These are phyloP conservation scores for Campoplex capitator DNA, from an alignment of 2,888 invertebrate genomes.

Conservation along the genomic window DNA sequence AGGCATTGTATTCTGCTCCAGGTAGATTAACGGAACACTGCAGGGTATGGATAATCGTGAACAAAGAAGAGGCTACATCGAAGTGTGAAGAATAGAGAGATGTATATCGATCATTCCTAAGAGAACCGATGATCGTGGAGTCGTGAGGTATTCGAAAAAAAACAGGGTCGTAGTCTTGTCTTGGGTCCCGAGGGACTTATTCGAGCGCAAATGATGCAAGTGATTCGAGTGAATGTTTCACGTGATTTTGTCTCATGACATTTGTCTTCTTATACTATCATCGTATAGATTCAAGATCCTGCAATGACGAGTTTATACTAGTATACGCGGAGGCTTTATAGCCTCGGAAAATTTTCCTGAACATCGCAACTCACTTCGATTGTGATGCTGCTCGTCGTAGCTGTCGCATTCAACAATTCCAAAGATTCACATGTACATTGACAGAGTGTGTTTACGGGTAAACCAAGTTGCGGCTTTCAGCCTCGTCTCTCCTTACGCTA, in stretches of 20 bases:
- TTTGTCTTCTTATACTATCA: background rate
- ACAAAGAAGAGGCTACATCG: background rate
- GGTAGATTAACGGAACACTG: constrained; percentile 10
- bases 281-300: background rate
- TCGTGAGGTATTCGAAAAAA: background rate
- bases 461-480: constrained; percentile 42
- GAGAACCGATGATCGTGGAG: background rate
- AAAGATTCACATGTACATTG: constrained; percentile 27
- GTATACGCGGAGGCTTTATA: background rate
- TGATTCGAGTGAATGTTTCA: background rate
- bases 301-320: constrained; percentile 23
- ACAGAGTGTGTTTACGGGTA: constrained; percentile 18
- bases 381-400: constrained; percentile 19
- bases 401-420: constrained; percentile 46
- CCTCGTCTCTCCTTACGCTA: background rate
- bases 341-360: constrained; percentile 22
- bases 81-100: constrained; percentile 5
- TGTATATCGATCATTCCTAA: background rate
- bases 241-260: background rate
- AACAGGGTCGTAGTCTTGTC: background rate
- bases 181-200: background rate
- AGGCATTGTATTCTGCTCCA: constrained; percentile 1
- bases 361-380: constrained; percentile 12
- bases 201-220: background rate
- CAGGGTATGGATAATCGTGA: background rate